phyloP scores from a whole-genome alignment of 2,113 vertebrate genomes.

The Hystrix brachyura region DNA sequence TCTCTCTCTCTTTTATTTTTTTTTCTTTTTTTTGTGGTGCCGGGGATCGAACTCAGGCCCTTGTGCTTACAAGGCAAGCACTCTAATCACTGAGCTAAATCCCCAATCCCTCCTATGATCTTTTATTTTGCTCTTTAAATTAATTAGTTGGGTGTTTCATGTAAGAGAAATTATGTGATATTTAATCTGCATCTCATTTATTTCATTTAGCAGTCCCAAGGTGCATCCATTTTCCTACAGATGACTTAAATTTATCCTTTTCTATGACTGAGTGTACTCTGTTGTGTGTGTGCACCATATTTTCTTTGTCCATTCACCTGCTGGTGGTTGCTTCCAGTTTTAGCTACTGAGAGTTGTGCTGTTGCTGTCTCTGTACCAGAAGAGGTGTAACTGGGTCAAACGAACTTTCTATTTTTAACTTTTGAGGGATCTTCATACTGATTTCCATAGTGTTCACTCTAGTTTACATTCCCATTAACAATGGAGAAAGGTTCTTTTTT shows the following conservation, averaged over 20 bases:
- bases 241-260: background rate
- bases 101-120: too few relatives aligned
- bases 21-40: too few relatives aligned
- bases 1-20: too few relatives aligned
- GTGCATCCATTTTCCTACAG: background rate
- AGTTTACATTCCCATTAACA: too few relatives aligned
- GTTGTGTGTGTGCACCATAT: background rate
- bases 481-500: too few relatives aligned
- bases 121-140: background rate
- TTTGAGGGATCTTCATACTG: background rate
- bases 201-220: background rate
- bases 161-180: background rate
- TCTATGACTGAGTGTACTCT: background rate
- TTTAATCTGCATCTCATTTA: background rate
- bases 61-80: too few relatives aligned
- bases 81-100: too few relatives aligned
- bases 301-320: background rate
- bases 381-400: background rate
- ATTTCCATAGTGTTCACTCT: too few relatives aligned
- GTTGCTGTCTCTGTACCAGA: background rate
- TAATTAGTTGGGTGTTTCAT: background rate
- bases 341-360: background rate
- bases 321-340: background rate
- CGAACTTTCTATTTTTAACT: background rate
- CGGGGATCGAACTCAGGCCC: too few relatives aligned